These are phyloP conservation scores for Esox lucius DNA, from an alignment of 2,797 vertebrate genomes.

Conservation along the genomic window DNA sequence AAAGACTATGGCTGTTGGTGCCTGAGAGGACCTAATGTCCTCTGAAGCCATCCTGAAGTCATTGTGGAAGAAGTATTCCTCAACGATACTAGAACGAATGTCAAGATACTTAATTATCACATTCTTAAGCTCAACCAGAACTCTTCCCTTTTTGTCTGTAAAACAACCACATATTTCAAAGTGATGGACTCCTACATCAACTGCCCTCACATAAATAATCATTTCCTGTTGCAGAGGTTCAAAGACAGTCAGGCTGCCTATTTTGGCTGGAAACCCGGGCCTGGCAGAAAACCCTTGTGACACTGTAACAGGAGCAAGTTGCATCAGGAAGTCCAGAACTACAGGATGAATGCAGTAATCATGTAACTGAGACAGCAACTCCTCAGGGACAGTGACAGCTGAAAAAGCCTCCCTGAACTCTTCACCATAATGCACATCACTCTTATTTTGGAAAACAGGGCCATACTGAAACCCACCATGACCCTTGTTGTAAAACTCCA, in stretches of 20 bases:
- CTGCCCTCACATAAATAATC: constrained; percentile 80
- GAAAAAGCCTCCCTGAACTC: constrained; percentile 79
- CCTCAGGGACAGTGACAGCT: constrained; percentile 70
- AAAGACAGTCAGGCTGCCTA: constrained; percentile 77
- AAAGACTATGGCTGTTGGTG: constrained; percentile 75
- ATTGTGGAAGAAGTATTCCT: constrained; percentile 80
- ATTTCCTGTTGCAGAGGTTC: constrained; percentile 81
- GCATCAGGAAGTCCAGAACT: constrained; percentile 82
- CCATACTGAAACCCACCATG: constrained; percentile 82
- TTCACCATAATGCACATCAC: constrained; percentile 75
- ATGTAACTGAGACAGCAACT: constrained; percentile 68
- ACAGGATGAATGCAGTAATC: constrained; percentile 84
- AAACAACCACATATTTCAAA: constrained; percentile 83
- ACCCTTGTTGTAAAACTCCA: constrained; percentile 76
- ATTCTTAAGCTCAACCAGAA: constrained; percentile 79
- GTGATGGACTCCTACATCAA: constrained; percentile 60
- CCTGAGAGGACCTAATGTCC: constrained; percentile 4
- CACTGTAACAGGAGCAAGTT: constrained; percentile 72
- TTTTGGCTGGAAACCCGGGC: constrained; percentile 76
- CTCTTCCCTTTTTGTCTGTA: constrained; percentile 72
- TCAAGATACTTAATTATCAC: constrained; percentile 74
- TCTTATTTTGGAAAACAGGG: constrained; percentile 74
- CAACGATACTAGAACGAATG: constrained; percentile 57
- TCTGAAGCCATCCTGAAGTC: constrained; percentile 61
- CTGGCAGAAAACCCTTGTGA: constrained; percentile 53